Percentiles rank a stretch among this genome's conserved stretches.
phyloP scores from a whole-genome alignment of 1,140 invertebrate species.

The Hesperophylax magnus region DNA sequence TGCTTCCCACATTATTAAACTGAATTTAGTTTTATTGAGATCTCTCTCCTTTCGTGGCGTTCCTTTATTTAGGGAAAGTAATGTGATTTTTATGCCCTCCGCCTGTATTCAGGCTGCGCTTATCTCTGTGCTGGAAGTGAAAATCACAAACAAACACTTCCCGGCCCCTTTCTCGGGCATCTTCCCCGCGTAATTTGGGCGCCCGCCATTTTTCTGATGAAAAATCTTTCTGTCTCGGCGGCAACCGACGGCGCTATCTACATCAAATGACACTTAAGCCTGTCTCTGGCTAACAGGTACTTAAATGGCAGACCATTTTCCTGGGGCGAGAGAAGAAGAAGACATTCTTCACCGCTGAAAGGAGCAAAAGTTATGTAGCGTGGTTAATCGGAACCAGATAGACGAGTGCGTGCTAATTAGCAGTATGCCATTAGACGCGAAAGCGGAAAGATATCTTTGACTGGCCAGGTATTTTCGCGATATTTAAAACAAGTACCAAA shows the following conservation, averaged over 20 bases:
- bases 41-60: slow-evolving; percentile 1
- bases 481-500: too few species aligned
- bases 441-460: too few species aligned
- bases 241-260: slow-evolving; percentile 50
- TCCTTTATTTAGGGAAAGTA: slow-evolving; percentile 36
- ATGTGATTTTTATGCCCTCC: slow-evolving; percentile 38
- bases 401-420: slow-evolving; percentile 2
- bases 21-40: slow-evolving; percentile 28
- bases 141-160: slow-evolving; percentile 30
- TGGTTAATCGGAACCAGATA: slow-evolving; percentile 11
- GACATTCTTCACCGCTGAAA: slow-evolving; percentile 12
- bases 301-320: slow-evolving; percentile 49
- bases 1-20: slow-evolving; percentile 16
- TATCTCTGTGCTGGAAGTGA: slow-evolving; percentile 35
- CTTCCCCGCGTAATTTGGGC: slow-evolving; percentile 39
- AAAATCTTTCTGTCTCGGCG: slow-evolving; percentile 45
- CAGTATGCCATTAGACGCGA: too few species aligned
- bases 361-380: background rate
- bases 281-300: slow-evolving; percentile 37
- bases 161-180: slow-evolving; percentile 11
- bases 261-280: slow-evolving; percentile 55
- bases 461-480: too few species aligned
- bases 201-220: slow-evolving; percentile 42
- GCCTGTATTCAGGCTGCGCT: slow-evolving; percentile 25
- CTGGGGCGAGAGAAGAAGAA: slow-evolving; percentile 31